Base-by-base conservation (phyloP, 2,113 vertebrate species). In the Oreocharis arfaki region DNA sequence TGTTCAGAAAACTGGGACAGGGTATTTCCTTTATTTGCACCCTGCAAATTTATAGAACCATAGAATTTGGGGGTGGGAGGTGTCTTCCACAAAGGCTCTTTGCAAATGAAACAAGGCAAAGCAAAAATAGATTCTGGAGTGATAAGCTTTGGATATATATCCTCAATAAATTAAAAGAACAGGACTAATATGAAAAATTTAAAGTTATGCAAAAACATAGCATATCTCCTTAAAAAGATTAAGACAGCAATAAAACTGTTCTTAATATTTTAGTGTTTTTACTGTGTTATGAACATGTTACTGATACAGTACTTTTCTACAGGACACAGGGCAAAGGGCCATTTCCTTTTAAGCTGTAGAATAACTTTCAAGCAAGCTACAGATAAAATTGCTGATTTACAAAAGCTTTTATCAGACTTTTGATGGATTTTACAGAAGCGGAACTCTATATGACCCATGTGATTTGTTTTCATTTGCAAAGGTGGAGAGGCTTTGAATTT, bases 391-490 rank as follows among this genome's bases (percentile, higher is more conserved):
- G 85, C 83, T 96, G 95, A 96, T 96, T 97, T 97, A 96, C 46
- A 32, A 97, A 98, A 95, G 85, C 92, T 98, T 98, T 98, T 97
- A 96, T 98, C 97, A 82, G 87, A 59, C 94, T 95, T 94, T 89
- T 92, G 96, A 96, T 97, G 86, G 92, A 95, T 98, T 97, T 98
- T 96, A 97, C 96, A 96, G 93, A 91, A 97, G 90, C 90, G 81
- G 87, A 98, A 97, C 94, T 89, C 80, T 95, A 87, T 96, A 94
- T 96, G 96, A 97, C 96, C 95, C 90, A 30, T 97, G 97, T 95
- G 94, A 97, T 98, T 98, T 98, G 97, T 97, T 97, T 98, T 98
- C 92, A 94, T 97, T 98, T 97, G 87, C 89, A 96, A 97, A 98
- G 97, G 96, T 98, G 90, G 94, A 97, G 84, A 97, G 84, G 69